Evolutionary conservation across 2,797 vertebrate species (phyloP), one percentile per base, ranked within the genome.

Genomic region (Avahi laniger): DNA sequence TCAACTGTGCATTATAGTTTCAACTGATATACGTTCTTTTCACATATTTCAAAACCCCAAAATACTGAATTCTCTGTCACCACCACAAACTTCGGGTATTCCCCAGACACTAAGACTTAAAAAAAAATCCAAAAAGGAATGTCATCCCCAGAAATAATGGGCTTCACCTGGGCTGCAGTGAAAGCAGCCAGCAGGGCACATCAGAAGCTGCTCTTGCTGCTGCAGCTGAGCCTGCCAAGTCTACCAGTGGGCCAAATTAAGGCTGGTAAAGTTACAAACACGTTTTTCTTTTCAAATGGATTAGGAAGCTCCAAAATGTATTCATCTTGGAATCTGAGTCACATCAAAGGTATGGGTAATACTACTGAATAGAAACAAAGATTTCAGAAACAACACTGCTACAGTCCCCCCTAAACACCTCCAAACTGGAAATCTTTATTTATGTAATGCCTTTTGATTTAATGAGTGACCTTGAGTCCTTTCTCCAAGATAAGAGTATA

Each of bases 291-390:
- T 96, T 92, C 95, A 91, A 94, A 86, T 73, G 35, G 35, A 80
- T 69, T 75, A 94, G 88, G 63, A 97, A 86, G 46, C 63, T 95
- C 84, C 91, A 91, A 95, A 93, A 89, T 61, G 46, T 83, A 97
- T 75, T 95, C 84, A 85, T 82, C 63, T 88, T 81, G 4, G 41
- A 93, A 20, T 75, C n/a, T 86, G 46, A 86, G 73, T 75, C 95
- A 95, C 52, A 76, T 38, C 70, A 72, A 85, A 86, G 85, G n/a
- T 83, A 84, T 59, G 24, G 43, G 17, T 28, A 73, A 59, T 67
- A 24, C 33, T 86, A 91, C 38, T 33, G 38, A 93, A 87, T 22
- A 95, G 33, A 95, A 96, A 89, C 52, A 73, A 93, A 91, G 41
- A 95, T 82, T 95, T 93, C 70, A 93, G 90, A 97, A 96, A 76